These are phyloP conservation scores for Cephalotes varians DNA, from an alignment of 2,888 invertebrate species.

Conservation along the genomic window DNA sequence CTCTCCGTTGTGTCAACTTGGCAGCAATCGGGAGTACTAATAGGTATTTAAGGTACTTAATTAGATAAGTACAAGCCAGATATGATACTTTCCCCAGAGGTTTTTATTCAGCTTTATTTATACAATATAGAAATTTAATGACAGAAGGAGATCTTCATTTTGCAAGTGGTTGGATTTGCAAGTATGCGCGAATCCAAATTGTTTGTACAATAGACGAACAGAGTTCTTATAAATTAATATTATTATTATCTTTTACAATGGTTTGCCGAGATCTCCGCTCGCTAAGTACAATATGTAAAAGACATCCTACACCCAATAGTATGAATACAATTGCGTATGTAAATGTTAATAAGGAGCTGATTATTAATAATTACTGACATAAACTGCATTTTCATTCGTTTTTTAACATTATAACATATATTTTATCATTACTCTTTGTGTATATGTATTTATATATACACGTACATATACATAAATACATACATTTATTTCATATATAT, in stretches of 20 bases:
- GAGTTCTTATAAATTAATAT: conserved; percentile 68
- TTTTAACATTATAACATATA: conserved; percentile 75
- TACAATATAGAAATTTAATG: conserved; percentile 84
- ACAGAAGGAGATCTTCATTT: conserved; percentile 80
- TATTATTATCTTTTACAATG: conserved; percentile 59
- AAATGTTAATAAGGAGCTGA: conserved; percentile 79
- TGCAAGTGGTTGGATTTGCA: conserved; percentile 69
- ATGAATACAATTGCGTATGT: conserved; percentile 79
- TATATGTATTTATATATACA: conserved; percentile 70
- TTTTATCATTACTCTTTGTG: conserved; percentile 68
- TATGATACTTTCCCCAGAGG: conserved; percentile 80
- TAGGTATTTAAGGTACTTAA: too few species aligned
- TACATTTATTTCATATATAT: conserved; percentile 40
- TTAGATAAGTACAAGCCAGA: conserved; percentile 20
- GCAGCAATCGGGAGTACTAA: too few species aligned
- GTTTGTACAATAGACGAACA: conserved; percentile 70
- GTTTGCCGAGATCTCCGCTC: conserved; percentile 78
- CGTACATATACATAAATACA: conserved; percentile 60
- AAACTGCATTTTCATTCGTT: conserved; percentile 67
- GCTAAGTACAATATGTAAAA: conserved; percentile 81
- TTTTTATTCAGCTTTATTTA: conserved; percentile 84
- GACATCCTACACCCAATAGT: conserved; percentile 83
- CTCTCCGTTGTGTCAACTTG: too few species aligned
- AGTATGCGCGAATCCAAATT: conserved; percentile 65
- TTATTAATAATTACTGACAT: conserved; percentile 76